Evolutionary conservation across 2,888 invertebrate species (phyloP), one percentile per base, ranked within the genome.

Genomic region (Pasiphila rectangulata): DNA sequence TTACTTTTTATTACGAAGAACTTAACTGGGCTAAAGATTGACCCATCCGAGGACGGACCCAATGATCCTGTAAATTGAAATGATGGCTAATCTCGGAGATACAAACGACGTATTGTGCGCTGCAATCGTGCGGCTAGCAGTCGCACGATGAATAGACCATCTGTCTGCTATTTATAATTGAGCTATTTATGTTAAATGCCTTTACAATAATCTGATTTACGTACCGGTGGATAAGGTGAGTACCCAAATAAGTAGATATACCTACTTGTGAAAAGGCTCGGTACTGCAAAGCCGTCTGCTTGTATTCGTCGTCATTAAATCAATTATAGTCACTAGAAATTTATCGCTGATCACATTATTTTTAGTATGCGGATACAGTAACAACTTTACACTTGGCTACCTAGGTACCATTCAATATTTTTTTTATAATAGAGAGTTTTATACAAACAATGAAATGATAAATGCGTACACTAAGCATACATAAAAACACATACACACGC

Each of bases 1-100:
- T 61, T 17, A 32, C 32, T 32, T 32, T 32, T 32, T 32, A 32
- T 32, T 32, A 32, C 32, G 17, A 32, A 32, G 32, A 17, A 32
- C 32, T 10, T 32, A 43, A 67, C 75, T 79, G 62, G 83, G 79
- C 67, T 81, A 82, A 81, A 77, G 72, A 72, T 67, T 59, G 59
- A 60, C 61, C 61, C 56, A 70, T 63, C 61, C 59, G 64, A 69
- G 72, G 64, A 65, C 70, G 68, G 66, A 72, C 67, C 74, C 79
- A 82, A 79, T 79, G 83, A 79, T 71, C 74, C 81, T 63, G 68
- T 80, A 83, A 85, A 84, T 85, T 82, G 77, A 77, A 79, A 71
- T 75, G 74, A 72, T 70, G 74, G 74, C 72, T 79, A 75, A 83
- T 83, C 80, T 70, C 67, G 63, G 68, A 70, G 75, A 72, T 75